Conservation (phyloP, 37 sponge, comb jelly and placozoan genomes). For the Halisarca cf. caerulea region DNA sequence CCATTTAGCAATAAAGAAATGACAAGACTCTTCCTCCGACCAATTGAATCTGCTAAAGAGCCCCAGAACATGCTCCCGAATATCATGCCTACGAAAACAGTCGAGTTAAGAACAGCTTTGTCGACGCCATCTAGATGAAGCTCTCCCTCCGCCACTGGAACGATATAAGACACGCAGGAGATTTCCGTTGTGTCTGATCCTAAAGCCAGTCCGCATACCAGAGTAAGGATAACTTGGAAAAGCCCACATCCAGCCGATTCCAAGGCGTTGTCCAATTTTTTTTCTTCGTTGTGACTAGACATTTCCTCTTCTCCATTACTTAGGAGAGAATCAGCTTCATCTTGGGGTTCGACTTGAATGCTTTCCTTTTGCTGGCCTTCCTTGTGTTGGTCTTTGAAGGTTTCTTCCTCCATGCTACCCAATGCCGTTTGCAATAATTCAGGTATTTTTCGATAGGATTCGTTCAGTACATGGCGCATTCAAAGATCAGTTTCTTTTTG, state of each 20-base stretch:
- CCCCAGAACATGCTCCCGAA: not conserved
- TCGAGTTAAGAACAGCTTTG: not conserved
- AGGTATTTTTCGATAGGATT: no score
- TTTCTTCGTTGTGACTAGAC: no score
- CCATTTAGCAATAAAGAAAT: not conserved
- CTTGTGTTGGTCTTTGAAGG: no score
- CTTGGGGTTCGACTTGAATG: no score
- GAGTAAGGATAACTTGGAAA: not conserved
- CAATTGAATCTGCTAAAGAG: not conserved
- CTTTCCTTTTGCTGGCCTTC: no score
- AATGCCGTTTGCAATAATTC: no score
- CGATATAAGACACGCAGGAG: not conserved
- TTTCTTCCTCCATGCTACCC: no score
- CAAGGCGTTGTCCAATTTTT: no score
- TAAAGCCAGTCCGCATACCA: not conserved
- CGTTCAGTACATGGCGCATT: no score
- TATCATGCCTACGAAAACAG: not conserved
- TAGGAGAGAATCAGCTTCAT: no score
- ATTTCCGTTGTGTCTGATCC: not conserved
- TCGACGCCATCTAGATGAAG: not conserved
- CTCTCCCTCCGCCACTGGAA: not conserved
- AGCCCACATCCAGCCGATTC: not conserved
- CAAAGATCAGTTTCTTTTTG: no score
- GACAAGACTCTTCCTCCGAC: not conserved
- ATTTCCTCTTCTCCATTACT: no score